These are phyloP conservation scores for Drosophila asahinai DNA, from an alignment of 1,140 invertebrate species.

Conservation along the genomic window DNA sequence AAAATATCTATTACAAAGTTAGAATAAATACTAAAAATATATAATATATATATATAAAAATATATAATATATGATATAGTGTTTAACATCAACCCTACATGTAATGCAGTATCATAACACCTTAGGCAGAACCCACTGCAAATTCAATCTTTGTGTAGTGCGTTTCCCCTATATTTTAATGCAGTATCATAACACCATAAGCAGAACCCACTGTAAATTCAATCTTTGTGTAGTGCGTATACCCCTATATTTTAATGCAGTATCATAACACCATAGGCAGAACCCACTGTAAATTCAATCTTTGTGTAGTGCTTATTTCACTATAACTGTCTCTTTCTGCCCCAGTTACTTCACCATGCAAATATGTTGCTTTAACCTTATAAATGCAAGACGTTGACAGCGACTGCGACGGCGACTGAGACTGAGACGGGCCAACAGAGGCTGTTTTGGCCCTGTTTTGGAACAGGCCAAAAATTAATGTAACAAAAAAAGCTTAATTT, in stretches of 20 bases:
- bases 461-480: conserved; percentile 31
- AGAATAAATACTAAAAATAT: too few species aligned
- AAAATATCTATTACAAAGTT: background rate
- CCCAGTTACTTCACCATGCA: conserved; percentile 75
- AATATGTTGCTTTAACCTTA: conserved; percentile 78
- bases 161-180: conserved; percentile 3
- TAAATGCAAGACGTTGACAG: conserved; percentile 57
- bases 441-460: conserved; percentile 28
- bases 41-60: too few species aligned
- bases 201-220: conserved; percentile 11
- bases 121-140: conserved; percentile 5
- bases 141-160: background rate
- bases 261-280: too few species aligned
- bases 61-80: too few species aligned
- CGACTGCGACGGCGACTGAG: conserved; percentile 22
- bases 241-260: background rate
- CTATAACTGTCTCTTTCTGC: conserved; percentile 37
- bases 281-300: conserved; percentile 16
- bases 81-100: too few species aligned
- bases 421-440: conserved; percentile 3
- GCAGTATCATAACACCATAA: too few species aligned
- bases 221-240: background rate
- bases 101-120: too few species aligned
- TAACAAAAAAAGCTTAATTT: conserved; percentile 39
- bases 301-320: conserved; percentile 1